phyloP scores from a whole-genome alignment of 1,140 invertebrate species.

The Cyphomyrmex costatus region DNA sequence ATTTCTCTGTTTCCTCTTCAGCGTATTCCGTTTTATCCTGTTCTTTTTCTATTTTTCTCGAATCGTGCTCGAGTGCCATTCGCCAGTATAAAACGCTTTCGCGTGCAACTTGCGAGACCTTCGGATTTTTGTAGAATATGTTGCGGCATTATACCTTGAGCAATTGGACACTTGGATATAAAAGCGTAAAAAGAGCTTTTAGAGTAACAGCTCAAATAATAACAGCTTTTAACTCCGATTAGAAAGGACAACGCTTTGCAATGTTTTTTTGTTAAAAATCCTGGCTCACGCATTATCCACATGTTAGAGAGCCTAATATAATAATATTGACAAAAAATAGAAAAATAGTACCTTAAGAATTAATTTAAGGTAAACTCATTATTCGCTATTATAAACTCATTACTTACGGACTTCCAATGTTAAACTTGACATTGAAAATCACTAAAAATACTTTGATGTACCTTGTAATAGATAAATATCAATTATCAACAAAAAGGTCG shows the following conservation, averaged over 20 bases:
- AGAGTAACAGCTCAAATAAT: neutral
- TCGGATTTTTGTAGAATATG: conserved; percentile 37
- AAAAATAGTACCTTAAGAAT: too few species aligned
- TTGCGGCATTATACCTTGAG: conserved; percentile 9
- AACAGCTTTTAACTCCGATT: neutral
- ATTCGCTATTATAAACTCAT: too few species aligned
- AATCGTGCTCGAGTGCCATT: conserved; percentile 47
- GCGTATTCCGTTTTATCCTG: conserved; percentile 31
- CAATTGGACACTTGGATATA: conserved; percentile 9
- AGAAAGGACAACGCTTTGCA: neutral
- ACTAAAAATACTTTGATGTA: too few species aligned
- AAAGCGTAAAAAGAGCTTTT: conserved; percentile 7
- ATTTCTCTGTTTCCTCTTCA: conserved; percentile 36
- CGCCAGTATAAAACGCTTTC: conserved; percentile 38
- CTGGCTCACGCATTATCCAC: too few species aligned
- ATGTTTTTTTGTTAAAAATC: too few species aligned
- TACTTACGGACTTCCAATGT: too few species aligned
- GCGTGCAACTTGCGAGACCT: conserved; percentile 21
- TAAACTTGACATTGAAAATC: too few species aligned
- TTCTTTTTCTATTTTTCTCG: conserved; percentile 39
- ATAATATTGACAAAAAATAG: too few species aligned
- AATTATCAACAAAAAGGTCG: too few species aligned
- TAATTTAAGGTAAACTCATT: too few species aligned
- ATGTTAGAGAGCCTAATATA: too few species aligned
- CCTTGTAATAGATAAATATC: too few species aligned